Percentiles rank a stretch among this genome's conserved stretches.
Conservation (phyloP, 2,888 invertebrate species). For the Cactoblastis cactorum region DNA sequence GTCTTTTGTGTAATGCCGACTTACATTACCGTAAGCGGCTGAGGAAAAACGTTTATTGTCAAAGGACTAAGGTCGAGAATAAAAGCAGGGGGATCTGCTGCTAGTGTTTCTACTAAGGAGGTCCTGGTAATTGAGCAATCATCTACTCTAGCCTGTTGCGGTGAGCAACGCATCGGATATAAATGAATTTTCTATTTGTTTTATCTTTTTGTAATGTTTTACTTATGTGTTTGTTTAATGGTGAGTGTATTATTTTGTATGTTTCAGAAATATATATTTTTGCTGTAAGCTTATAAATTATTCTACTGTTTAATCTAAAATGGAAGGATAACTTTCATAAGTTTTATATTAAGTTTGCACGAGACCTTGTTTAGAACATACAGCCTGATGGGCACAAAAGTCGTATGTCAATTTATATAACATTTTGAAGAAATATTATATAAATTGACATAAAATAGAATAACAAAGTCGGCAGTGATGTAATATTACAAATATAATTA, state of each 20-base stretch:
- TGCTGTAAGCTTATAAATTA: neutral
- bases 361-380: too few species aligned
- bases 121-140: conserved; percentile 79
- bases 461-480: neutral
- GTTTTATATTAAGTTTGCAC: too few species aligned
- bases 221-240: conserved; percentile 39
- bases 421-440: neutral
- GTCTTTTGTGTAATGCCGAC: conserved; percentile 74
- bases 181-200: conserved; percentile 73
- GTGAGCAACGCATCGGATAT: conserved; percentile 71
- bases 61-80: conserved; percentile 61
- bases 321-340: too few species aligned
- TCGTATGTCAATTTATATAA: too few species aligned
- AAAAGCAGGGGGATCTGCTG: conserved; percentile 39
- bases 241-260: conserved; percentile 20
- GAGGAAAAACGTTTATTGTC: conserved; percentile 56
- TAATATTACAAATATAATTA: neutral
- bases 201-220: conserved; percentile 48
- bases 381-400: too few species aligned
- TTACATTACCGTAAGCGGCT: conserved; percentile 48
- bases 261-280: neutral
- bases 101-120: conserved; percentile 75
- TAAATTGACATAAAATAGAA: neutral
- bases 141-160: conserved; percentile 74
- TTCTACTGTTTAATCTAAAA: neutral